phyloP scores from a whole-genome alignment of 2,888 invertebrate genomes.

The Phortica magna region DNA sequence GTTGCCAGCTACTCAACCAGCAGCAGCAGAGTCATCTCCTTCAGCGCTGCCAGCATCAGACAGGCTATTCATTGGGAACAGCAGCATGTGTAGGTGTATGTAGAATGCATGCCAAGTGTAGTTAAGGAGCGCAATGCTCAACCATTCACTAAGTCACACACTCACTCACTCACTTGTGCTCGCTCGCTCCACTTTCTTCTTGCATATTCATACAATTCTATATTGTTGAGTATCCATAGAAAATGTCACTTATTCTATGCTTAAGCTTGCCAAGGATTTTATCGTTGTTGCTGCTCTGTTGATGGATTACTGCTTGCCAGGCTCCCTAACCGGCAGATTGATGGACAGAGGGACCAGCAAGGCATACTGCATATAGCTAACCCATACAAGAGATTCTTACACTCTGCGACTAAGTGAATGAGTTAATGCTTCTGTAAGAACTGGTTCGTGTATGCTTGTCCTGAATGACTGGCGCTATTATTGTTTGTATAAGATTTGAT shows the following conservation, averaged over 20 bases:
- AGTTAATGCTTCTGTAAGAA: neutral
- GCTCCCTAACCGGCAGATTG: neutral
- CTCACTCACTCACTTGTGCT: constrained; percentile 30
- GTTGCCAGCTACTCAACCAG: constrained; percentile 28
- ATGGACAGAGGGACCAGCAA: neutral
- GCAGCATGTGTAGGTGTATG: neutral
- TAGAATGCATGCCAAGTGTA: neutral
- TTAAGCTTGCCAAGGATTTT: constrained; percentile 27
- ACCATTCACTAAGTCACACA: neutral
- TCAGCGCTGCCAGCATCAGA: neutral
- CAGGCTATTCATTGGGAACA: neutral
- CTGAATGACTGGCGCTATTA: constrained; percentile 9
- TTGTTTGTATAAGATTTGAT: neutral
- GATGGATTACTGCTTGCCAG: constrained; percentile 22
- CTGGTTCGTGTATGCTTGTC: neutral
- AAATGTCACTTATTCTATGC: constrained; percentile 31
- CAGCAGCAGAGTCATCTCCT: neutral
- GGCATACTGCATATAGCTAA: neutral
- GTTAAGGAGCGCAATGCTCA: neutral
- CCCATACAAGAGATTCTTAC: neutral
- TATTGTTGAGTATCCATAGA: constrained; percentile 25
- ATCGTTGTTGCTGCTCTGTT: constrained; percentile 33
- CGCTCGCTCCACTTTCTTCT: constrained; percentile 26
- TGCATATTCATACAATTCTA: constrained; percentile 17
- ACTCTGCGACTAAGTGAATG: neutral